Evolutionary conservation across 2,797 vertebrate genomes (phyloP).

Genomic region (Parauchenoglanis punctatus): DNA sequence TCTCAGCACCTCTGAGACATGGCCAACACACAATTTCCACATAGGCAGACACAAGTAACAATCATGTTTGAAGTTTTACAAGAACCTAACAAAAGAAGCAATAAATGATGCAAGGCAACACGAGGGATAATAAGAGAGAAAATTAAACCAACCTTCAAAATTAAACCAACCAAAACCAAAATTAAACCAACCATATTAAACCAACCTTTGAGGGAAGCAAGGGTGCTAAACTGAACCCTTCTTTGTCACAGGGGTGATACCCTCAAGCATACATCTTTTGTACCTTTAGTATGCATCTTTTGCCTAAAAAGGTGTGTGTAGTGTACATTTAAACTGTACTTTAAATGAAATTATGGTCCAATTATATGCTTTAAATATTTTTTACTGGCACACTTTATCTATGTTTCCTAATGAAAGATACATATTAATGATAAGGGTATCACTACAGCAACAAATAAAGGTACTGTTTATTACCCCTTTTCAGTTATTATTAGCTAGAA

Average conservation of each 20-base stretch:
- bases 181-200: too few relatives aligned
- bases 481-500: background rate
- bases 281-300: background rate
- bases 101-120: background rate
- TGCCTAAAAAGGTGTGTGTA: background rate
- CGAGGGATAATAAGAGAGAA: background rate
- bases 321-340: background rate
- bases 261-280: too few relatives aligned
- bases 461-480: background rate
- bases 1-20: background rate
- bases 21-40: background rate
- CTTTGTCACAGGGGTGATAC: background rate
- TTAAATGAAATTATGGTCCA: background rate
- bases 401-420: background rate
- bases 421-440: background rate
- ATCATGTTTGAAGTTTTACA: background rate
- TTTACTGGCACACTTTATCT: too few relatives aligned
- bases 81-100: background rate
- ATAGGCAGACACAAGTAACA: background rate
- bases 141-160: background rate
- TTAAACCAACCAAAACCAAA: conserved; percentile 38
- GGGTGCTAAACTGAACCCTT: background rate
- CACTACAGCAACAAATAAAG: background rate
- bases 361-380: background rate
- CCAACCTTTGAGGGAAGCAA: background rate